Base-by-base conservation (phyloP, 1,140 invertebrate species). In the Oreohelix idahoensis region DNA sequence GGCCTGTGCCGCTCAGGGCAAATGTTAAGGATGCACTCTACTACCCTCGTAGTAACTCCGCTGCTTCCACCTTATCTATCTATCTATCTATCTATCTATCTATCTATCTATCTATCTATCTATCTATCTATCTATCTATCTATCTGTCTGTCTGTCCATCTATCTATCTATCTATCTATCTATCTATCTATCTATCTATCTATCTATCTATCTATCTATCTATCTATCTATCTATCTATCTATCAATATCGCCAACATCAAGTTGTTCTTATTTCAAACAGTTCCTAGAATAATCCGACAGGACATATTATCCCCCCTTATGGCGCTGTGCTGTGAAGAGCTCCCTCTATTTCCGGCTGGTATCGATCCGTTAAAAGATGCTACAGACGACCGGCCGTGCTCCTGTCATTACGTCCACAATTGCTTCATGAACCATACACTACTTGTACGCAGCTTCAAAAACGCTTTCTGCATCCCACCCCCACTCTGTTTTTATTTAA, bases 261-360 rank as follows among this genome's bases (percentile, higher is more conserved):
- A 51, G 45, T 76, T 45, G 74, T 49, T 76, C 53, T 76, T 76
- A 76, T 45, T 76, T 76, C 53, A 45, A 76, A 76, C 36, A 76
- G 74, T 36, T 51, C 42, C 39, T 20, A 51, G 74, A 76, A 76
- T 76, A 76, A 76, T 76, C 74, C 74, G 74, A 45, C 42, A 76
- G 45, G 53, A 53, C 15, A 32, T 32, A 79, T 79, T 79, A 63
- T 79, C 77, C 58, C 77, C 53, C 75, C 15, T n/a, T n/a, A n/a
- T 79, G 77, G 51, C 58, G 29, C 77, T 63, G 58, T 66, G 32
- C 77, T 66, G 51, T 63, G 74, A 76, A 53, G 74, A 76, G 74
- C 74, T 76, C 74, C 74, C 74, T 66, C 63, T 76, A 76, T 76
- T 76, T n/a, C n/a, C n/a, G n/a, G n/a, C n/a, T n/a, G n/a, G n/a